phyloP scores from a whole-genome alignment of 2,797 vertebrate genomes.

The Pangasius krempfi region DNA sequence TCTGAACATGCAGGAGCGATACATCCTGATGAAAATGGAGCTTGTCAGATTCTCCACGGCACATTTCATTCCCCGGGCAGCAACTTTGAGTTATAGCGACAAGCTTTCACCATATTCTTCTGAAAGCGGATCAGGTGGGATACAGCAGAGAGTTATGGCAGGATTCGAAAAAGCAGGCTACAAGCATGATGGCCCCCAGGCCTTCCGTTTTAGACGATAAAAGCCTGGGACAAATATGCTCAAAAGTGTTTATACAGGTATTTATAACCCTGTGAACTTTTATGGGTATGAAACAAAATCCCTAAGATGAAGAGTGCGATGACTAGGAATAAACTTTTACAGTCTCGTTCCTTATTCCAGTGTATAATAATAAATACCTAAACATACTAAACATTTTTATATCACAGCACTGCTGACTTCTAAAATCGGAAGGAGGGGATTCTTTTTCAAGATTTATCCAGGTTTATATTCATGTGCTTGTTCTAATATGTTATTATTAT shows the following conservation, averaged over 20 bases:
- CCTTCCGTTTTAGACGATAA: not conserved
- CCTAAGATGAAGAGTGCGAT: not conserved
- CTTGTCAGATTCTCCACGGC: slow-evolving; percentile 56
- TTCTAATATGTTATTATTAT: not conserved
- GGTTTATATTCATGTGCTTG: not conserved
- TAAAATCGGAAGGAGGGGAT: not conserved
- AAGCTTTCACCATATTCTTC: slow-evolving; percentile 59
- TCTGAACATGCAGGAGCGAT: not conserved
- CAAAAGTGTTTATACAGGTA: not conserved
- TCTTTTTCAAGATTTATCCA: not conserved
- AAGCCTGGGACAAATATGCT: not conserved
- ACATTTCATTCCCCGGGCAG: slow-evolving; percentile 55
- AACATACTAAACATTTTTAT: not conserved
- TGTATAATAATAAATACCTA: not conserved
- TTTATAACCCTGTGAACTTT: not conserved
- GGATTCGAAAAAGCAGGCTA: not conserved
- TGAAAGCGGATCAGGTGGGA: slow-evolving; percentile 54
- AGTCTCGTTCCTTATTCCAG: not conserved
- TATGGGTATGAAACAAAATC: slow-evolving; percentile 2
- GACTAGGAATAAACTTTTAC: not conserved
- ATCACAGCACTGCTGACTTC: not conserved
- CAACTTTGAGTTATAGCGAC: slow-evolving; percentile 58
- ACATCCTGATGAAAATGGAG: slow-evolving; percentile 47
- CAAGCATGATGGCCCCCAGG: not conserved
- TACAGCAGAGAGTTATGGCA: slow-evolving; percentile 32